phyloP scores from a whole-genome alignment of 2,797 vertebrate species.

The Gouania willdenowi region DNA sequence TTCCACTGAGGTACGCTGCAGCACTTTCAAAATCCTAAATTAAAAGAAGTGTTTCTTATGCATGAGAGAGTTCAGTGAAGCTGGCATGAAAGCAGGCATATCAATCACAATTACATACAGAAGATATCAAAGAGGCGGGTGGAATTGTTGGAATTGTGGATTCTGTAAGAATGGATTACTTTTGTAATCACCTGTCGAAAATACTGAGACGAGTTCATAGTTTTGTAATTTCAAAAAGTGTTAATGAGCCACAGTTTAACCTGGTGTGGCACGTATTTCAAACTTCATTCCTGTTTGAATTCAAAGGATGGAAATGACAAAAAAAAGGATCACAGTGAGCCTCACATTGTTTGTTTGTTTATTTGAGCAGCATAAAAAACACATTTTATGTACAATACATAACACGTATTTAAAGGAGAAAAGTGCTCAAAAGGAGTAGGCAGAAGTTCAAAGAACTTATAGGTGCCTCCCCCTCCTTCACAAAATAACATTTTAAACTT shows the following conservation, averaged over 20 bases:
- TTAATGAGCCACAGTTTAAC: neutral
- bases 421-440: too few relatives aligned
- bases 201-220: slow-evolving; percentile 6
- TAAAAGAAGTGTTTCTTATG: slow-evolving; percentile 57
- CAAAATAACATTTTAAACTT: too few relatives aligned
- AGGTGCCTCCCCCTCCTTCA: too few relatives aligned
- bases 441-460: too few relatives aligned
- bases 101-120: slow-evolving; percentile 19
- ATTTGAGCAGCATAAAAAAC: too few relatives aligned
- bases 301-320: slow-evolving; percentile 3
- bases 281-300: slow-evolving; percentile 7
- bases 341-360: too few relatives aligned
- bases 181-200: slow-evolving; percentile 11
- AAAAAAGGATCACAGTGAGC: slow-evolving; percentile 7
- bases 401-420: too few relatives aligned
- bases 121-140: slow-evolving; percentile 24
- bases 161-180: slow-evolving; percentile 17
- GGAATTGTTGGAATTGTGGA: slow-evolving; percentile 22
- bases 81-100: slow-evolving; percentile 37
- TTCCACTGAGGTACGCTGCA: slow-evolving; percentile 52
- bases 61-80: slow-evolving; percentile 52
- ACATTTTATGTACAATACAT: too few relatives aligned
- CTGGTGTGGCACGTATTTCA: neutral
- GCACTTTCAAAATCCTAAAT: slow-evolving; percentile 58
- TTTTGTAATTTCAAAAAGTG: neutral